Percentiles rank a stretch among this genome's conserved stretches.
Evolutionary conservation across 2,113 vertebrate species (phyloP).

Genomic region (Lampris incognitus): DNA sequence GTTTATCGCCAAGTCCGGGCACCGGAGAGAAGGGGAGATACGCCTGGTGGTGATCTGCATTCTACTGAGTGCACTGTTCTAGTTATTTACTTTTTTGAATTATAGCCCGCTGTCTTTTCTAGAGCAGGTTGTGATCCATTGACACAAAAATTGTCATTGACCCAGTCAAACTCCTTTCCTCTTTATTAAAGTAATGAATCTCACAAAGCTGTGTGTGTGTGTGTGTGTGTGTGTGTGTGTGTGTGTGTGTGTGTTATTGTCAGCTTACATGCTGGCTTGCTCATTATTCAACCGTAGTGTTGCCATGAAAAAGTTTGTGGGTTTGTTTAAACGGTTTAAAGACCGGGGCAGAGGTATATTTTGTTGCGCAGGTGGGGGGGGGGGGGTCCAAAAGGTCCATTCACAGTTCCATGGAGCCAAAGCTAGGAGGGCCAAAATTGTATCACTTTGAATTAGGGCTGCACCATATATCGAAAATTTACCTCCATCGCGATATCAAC

Average conservation of each 20-base stretch:
- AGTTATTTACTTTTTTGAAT: too few relatives aligned
- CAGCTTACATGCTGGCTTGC: background rate
- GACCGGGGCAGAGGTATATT: constrained; percentile 28
- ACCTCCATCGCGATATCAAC: too few relatives aligned
- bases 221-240: background rate
- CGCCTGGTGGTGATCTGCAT: too few relatives aligned
- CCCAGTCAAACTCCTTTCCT: background rate
- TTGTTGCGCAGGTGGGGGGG: background rate
- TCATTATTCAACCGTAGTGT: background rate
- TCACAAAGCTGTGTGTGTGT: background rate
- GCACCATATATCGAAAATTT: too few relatives aligned
- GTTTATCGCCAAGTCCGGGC: too few relatives aligned
- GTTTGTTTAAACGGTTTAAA: background rate
- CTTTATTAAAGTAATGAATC: background rate
- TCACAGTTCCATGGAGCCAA: constrained; percentile 1
- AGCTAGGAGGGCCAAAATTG: constrained; percentile 14
- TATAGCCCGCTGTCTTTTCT: too few relatives aligned
- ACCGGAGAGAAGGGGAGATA: too few relatives aligned
- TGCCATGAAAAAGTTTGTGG: background rate
- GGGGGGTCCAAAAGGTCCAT: constrained; percentile 8
- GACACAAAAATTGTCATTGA: too few relatives aligned
- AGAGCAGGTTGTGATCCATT: too few relatives aligned
- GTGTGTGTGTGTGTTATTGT: background rate
- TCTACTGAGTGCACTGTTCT: too few relatives aligned
- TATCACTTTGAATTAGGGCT: background rate